Evolutionary conservation across 2,797 vertebrate species (phyloP), one percentile per base, ranked within the genome.

Genomic region (Girardinus metallicus): DNA sequence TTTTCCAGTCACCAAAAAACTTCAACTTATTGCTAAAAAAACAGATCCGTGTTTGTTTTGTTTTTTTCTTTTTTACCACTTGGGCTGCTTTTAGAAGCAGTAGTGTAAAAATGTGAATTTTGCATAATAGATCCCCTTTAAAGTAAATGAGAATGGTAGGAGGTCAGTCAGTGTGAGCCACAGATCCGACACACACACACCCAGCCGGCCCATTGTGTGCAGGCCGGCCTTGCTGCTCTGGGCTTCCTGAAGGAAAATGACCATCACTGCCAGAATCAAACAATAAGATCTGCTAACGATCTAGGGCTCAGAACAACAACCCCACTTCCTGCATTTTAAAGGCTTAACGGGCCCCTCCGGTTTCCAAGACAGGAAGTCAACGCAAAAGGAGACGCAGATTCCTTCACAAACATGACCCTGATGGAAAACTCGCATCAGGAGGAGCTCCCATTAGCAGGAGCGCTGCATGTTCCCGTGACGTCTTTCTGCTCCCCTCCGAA

Each of bases 161-260:
- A 80, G 75, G 84, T 80, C 80, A 18, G n/a, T 29, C 81, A 18
- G n/a, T 29, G 82, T 89, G 91, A 93, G 95, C 84, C 77, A 68
- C 80, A 46, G 73, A 71, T 16, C 29, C 6, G 21, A 18, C 83
- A 82, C 84, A 73, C 84, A 73, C 70, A 75, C 73, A 68, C 82
- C 57, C 83, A 21, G 29, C 26, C 21, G 79, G 80, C 71, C 95
- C 89, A 96, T 96, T 96, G 96, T 96, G 94, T 95, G 76, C 79
- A 83, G 78, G 81, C 81, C 85, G 80, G 85, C 85, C 87, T 90
- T 86, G 87, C 80, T 88, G 87, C 91, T 87, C 72, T 46, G 81
- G 74, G 92, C 88, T 97, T 97, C 96, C 96, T 96, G 95, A 96
- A 84, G 96, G 95, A 96, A 96, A 96, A 96, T 95, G 80, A 92